These are phyloP conservation scores for Emydura subglobosa DNA, from an alignment of 2,113 vertebrate genomes.

Conservation along the genomic window DNA sequence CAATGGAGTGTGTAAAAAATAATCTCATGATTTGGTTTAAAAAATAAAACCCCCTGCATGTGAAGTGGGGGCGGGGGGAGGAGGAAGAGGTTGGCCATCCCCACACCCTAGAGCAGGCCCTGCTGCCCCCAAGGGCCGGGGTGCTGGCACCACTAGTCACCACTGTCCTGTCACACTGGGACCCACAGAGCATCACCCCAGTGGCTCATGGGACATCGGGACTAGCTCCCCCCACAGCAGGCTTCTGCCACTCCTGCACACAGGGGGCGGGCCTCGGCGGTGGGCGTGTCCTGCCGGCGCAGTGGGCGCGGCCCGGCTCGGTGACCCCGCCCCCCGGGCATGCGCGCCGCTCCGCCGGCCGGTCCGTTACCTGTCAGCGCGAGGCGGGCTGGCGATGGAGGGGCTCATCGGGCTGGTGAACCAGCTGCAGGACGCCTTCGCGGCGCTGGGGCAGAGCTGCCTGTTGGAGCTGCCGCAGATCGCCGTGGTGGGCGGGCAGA, in stretches of 20 bases:
- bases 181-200: too few relatives aligned
- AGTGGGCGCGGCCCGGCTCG: background rate
- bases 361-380: conserved; percentile 52
- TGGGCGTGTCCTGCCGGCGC: background rate
- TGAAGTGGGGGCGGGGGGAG: too few relatives aligned
- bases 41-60: too few relatives aligned
- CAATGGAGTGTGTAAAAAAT: too few relatives aligned
- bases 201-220: too few relatives aligned
- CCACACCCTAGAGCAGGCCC: too few relatives aligned
- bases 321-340: conserved; percentile 9
- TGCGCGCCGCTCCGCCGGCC: conserved; percentile 20
- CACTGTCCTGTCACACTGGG: too few relatives aligned
- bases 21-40: too few relatives aligned
- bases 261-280: background rate
- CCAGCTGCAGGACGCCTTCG: conserved; percentile 90
- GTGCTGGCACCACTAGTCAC: too few relatives aligned
- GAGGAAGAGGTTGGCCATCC: too few relatives aligned
- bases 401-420: conserved; percentile 94
- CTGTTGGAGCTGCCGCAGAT: conserved; percentile 89
- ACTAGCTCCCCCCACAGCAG: too few relatives aligned
- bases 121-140: too few relatives aligned
- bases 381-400: conserved; percentile 85
- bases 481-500: conserved; percentile 91
- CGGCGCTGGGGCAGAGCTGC: conserved; percentile 86
- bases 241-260: background rate